Evolutionary conservation across 1,140 invertebrate genomes (phyloP), one percentile per base, ranked within the genome.

Genomic region (Penaeus japonicus): DNA sequence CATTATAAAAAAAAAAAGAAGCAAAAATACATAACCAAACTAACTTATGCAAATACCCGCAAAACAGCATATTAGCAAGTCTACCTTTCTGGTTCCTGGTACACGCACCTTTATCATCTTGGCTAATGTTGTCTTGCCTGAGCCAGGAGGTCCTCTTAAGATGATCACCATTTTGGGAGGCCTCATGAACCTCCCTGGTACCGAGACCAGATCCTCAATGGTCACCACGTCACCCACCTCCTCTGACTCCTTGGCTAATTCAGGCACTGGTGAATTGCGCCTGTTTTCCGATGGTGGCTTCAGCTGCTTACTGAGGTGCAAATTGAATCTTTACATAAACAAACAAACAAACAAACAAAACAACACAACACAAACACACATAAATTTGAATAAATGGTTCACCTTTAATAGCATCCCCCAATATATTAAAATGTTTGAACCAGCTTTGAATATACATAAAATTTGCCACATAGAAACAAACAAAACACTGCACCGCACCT

Each of bases 91-190:
- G 17, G 65, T 53, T 53, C 32, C 77, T 39, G 12, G 30, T 0
- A 30, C 32, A 90, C n/a, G 5, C 59, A 91, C 89, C 86, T 91
- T 91, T 15, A 91, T 90, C 84, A 89, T 87, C 79, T 86, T 90
- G 5, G 90, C 90, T 24, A 89, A 79, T 57, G 89, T 89, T 20
- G 88, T 89, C 75, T 90, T 90, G 39, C 90, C 90, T 35, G 96
- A 96, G 2, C 97, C 97, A 24, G 97, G 97, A 79, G 96, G 95
- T 87, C 98, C 98, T 92, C 98, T 93, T 20, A 99, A 92, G 91
- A 99, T 97, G 81, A 99, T 96, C 32, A 96, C 96, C 90, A 99
- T 96, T 92, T 97, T 96, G 32, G 94, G 93, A 75, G 97, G 97
- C 91, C 97, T 94, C 90, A 94, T 95, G 90, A 94, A 94, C 89